Conservation (phyloP, 2,888 invertebrate species). For the Microctonus brassicae region DNA sequence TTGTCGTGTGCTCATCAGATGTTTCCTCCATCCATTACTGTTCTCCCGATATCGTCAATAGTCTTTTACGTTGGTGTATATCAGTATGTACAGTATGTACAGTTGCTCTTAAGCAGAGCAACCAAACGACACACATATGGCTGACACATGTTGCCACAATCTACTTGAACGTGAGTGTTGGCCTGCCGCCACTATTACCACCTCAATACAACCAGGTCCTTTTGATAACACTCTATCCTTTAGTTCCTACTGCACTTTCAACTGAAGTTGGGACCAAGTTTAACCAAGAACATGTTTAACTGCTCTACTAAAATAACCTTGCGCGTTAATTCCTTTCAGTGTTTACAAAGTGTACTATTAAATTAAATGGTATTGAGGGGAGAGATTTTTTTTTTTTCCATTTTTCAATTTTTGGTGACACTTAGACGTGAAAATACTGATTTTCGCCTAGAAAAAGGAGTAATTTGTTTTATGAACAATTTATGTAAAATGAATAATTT, state of each 20-base stretch:
- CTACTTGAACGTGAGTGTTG: conserved; percentile 14
- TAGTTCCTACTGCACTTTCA: not conserved
- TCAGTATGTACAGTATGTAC: conserved; percentile 12
- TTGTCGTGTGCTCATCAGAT: conserved; percentile 52
- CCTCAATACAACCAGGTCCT: not conserved
- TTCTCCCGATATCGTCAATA: conserved; percentile 56
- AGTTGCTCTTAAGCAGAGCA: too few relatives aligned
- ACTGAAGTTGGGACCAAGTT: conserved; percentile 7
- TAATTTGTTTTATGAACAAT: too few relatives aligned
- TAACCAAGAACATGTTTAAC: not conserved
- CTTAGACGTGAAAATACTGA: too few relatives aligned
- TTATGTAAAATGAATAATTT: too few relatives aligned
- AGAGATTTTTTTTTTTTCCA: too few relatives aligned
- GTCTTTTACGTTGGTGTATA: conserved; percentile 44
- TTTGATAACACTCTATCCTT: not conserved
- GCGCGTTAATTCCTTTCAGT: not conserved
- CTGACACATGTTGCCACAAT: conserved; percentile 60
- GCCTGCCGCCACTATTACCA: not conserved
- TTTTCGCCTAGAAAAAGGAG: too few relatives aligned
- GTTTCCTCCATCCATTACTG: not conserved
- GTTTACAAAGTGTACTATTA: too few relatives aligned
- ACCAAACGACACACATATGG: conserved; percentile 58
- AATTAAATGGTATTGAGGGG: too few relatives aligned
- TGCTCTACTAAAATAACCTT: not conserved
- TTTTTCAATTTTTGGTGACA: too few relatives aligned